Conservation (phyloP, 2,797 vertebrate genomes). For the Liparis tanakae region DNA sequence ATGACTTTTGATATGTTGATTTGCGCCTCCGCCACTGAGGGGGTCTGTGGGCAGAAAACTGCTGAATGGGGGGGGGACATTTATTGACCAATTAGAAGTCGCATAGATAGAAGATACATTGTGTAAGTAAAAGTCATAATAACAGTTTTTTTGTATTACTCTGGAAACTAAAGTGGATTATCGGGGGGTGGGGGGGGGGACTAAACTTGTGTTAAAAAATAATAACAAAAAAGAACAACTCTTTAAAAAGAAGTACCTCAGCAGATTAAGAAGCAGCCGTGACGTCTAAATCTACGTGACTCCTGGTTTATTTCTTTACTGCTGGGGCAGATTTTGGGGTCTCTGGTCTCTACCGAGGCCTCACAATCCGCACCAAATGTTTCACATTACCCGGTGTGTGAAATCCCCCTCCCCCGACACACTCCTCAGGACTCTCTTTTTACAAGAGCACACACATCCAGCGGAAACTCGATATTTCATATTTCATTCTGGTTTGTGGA, state of each 20-base stretch:
- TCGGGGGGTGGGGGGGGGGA: neutral
- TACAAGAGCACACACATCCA: slow-evolving; percentile 95
- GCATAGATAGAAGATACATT: neutral
- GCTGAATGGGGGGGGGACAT: neutral
- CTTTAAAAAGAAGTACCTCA: neutral
- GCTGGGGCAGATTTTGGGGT: slow-evolving; percentile 84
- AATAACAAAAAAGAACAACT: neutral
- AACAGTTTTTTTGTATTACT: no score
- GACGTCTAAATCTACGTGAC: slow-evolving; percentile 88
- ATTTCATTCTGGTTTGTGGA: slow-evolving; percentile 99
- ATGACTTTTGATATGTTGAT: no score
- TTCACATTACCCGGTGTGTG: slow-evolving; percentile 99
- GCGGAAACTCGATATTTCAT: slow-evolving; percentile 99
- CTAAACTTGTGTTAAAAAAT: neutral
- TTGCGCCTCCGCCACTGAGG: no score
- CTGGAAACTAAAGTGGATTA: neutral
- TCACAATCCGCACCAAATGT: slow-evolving; percentile 98
- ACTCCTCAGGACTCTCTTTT: slow-evolving; percentile 94
- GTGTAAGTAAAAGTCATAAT: neutral
- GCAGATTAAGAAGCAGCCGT: slow-evolving; percentile 58
- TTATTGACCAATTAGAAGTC: neutral
- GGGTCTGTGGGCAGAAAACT: no score
- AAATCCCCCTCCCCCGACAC: slow-evolving; percentile 87
- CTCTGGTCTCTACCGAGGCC: slow-evolving; percentile 84
- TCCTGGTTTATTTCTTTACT: slow-evolving; percentile 85